Conservation (phyloP, 2,888 invertebrate genomes). For the Brenthis ino region DNA sequence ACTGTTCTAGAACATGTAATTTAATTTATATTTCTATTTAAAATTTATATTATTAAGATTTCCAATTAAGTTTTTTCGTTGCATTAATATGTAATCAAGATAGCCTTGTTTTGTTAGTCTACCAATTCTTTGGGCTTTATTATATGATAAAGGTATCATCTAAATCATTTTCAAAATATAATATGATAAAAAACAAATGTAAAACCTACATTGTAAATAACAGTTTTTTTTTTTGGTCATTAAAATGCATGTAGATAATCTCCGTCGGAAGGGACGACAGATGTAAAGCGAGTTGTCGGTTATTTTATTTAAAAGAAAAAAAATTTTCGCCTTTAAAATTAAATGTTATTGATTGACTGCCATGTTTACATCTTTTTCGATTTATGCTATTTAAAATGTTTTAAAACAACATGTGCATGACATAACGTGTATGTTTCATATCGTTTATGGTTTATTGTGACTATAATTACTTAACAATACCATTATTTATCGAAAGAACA, state of each 20-base stretch:
- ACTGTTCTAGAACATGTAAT: no score
- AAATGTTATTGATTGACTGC: slow-evolving; percentile 5
- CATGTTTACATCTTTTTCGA: slow-evolving; percentile 15
- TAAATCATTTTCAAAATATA: no score
- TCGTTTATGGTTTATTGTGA: background rate
- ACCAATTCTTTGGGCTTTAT: no score
- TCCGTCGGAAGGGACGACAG: slow-evolving; percentile 60
- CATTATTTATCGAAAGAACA: slow-evolving; percentile 21
- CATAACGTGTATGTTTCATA: slow-evolving; percentile 2
- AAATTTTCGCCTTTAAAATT: background rate
- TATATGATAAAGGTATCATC: no score
- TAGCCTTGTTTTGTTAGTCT: no score
- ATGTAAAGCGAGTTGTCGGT: slow-evolving; percentile 61
- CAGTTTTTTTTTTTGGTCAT: background rate
- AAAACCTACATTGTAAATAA: background rate
- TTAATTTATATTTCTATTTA: no score
- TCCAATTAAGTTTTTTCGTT: no score
- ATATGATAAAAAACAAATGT: no score
- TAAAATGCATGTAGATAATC: slow-evolving; percentile 4
- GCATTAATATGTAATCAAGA: no score
- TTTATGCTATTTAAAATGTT: slow-evolving; percentile 12
- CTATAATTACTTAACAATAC: slow-evolving; percentile 1
- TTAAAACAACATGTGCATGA: slow-evolving; percentile 7
- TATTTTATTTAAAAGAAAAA: slow-evolving; percentile 27
- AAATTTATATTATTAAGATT: no score